Evolutionary conservation across 1,140 invertebrate species (phyloP).

Genomic region (Procambarus clarkii): DNA sequence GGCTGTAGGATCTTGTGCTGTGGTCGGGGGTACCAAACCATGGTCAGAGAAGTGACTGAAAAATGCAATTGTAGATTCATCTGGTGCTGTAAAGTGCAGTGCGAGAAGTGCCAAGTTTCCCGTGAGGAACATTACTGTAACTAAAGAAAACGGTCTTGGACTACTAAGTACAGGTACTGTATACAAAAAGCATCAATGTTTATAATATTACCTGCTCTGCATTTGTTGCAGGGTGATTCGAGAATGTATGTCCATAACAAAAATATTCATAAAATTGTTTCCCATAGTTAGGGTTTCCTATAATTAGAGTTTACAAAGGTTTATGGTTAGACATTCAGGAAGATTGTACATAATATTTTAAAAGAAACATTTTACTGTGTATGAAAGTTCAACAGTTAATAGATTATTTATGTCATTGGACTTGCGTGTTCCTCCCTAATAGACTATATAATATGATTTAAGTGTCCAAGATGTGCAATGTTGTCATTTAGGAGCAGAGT

Average conservation of each 20-base stretch:
- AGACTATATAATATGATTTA: background rate
- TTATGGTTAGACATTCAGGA: background rate
- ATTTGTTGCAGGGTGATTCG: background rate
- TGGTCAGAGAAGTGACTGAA: conserved; percentile 88
- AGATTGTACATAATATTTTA: background rate
- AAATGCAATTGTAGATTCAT: conserved; percentile 95
- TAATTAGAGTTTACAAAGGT: too few relatives aligned
- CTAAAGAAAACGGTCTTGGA: conserved; percentile 21
- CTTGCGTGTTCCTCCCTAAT: background rate
- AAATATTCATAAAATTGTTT: too few relatives aligned
- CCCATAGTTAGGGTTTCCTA: too few relatives aligned
- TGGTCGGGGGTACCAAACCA: conserved; percentile 93
- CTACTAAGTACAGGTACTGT: background rate
- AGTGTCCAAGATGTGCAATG: background rate
- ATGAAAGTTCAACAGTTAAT: background rate
- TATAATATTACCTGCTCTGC: too few relatives aligned
- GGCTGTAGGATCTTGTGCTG: conserved; percentile 92
- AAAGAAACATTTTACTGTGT: background rate
- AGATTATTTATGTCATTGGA: background rate
- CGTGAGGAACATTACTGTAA: conserved; percentile 71
- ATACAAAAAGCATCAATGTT: background rate
- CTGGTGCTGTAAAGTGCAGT: conserved; percentile 94
- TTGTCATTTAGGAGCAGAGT: background rate
- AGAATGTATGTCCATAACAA: background rate
- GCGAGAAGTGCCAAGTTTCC: conserved; percentile 83